Conservation (phyloP, 2,888 invertebrate genomes). For the Dexiosoma caninum region DNA sequence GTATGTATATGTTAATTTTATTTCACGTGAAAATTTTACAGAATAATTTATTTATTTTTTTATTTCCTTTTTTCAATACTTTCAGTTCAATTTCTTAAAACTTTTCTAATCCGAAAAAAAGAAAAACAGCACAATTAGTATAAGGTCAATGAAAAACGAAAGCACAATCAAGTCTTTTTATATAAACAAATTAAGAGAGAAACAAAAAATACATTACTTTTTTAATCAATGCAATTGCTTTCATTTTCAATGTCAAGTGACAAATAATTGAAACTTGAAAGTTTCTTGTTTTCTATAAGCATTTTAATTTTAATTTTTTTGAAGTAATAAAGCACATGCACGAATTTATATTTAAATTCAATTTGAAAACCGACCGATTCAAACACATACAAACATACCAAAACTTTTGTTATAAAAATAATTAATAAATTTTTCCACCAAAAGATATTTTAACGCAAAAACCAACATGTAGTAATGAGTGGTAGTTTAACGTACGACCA, state of each 20-base stretch:
- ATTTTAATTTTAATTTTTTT: neutral
- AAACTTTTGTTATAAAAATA: neutral
- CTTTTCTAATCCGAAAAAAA: slow-evolving; percentile 9
- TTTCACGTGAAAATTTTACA: slow-evolving; percentile 40
- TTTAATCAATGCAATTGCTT: slow-evolving; percentile 42
- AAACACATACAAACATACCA: neutral
- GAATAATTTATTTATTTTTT: neutral
- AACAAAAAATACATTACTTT: neutral
- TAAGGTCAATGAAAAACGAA: slow-evolving; percentile 54
- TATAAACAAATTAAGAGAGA: neutral
- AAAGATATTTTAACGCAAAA: slow-evolving; percentile 4
- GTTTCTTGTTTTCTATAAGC: neutral
- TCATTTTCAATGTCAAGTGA: slow-evolving; percentile 49
- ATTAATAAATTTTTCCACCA: neutral
- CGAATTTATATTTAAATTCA: slow-evolving; percentile 18
- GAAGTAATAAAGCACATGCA: neutral
- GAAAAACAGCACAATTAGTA: slow-evolving; percentile 44
- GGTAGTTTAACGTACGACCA: slow-evolving; percentile 68
- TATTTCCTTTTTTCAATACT: neutral
- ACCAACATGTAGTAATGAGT: neutral
- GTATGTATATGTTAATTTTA: slow-evolving; percentile 12
- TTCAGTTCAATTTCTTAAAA: neutral
- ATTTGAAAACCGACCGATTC: neutral
- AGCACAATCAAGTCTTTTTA: slow-evolving; percentile 1
- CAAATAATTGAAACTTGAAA: neutral